phyloP scores from a whole-genome alignment of 2,113 vertebrate species.

The Elephas maximus region DNA sequence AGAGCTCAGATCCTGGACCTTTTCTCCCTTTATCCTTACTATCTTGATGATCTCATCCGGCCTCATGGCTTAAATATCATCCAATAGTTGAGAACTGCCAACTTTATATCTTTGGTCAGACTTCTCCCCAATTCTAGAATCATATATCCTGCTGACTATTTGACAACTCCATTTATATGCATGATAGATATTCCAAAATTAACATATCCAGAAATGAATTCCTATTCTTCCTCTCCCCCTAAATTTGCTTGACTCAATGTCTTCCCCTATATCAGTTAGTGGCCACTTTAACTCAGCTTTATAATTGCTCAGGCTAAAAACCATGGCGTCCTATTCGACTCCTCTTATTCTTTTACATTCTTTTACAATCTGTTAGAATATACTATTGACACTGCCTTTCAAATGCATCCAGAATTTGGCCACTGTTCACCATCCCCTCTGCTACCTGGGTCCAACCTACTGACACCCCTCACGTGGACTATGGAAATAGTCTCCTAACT shows the following conservation, averaged over 20 bases:
- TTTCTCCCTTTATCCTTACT: background rate
- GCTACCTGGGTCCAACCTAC: background rate
- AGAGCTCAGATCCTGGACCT: background rate
- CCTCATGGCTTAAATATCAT: background rate
- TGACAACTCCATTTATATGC: background rate
- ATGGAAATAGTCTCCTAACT: background rate
- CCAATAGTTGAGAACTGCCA: background rate
- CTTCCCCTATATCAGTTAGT: background rate
- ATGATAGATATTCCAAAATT: background rate
- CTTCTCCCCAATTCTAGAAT: background rate
- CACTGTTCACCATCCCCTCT: background rate
- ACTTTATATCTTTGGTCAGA: slow-evolving; percentile 46
- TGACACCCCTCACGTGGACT: background rate
- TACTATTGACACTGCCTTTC: background rate
- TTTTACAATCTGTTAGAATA: background rate
- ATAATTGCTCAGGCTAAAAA: background rate
- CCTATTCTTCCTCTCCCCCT: background rate
- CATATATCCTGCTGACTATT: slow-evolving; percentile 24
- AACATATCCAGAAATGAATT: background rate
- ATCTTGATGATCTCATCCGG: background rate
- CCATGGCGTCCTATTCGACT: background rate
- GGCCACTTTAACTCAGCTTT: background rate
- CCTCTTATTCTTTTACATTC: background rate
- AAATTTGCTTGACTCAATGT: background rate
- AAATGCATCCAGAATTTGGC: background rate